phyloP scores from a whole-genome alignment of 1,140 invertebrate species.

The Drosophila sulfurigaster region DNA sequence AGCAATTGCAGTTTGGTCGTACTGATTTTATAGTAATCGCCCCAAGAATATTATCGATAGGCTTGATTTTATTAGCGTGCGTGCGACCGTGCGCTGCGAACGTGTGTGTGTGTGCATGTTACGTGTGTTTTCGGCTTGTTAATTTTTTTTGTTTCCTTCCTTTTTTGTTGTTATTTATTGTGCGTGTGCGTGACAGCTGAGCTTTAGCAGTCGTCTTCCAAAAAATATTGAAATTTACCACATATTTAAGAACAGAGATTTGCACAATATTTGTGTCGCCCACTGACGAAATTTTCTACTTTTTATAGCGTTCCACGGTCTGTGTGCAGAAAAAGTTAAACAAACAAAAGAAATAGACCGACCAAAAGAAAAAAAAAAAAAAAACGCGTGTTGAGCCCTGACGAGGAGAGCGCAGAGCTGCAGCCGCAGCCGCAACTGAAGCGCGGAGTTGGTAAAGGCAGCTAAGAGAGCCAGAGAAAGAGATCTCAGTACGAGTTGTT shows the following conservation, averaged over 20 bases:
- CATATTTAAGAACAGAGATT: conserved; percentile 11
- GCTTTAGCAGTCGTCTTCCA: conserved; percentile 1
- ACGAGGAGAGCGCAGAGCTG: neutral
- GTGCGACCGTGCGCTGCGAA: conserved; percentile 43
- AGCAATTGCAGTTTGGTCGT: neutral
- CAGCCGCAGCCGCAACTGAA: conserved; percentile 31
- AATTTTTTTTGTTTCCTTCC: conserved; percentile 50
- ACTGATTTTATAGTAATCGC: neutral
- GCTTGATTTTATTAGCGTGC: conserved; percentile 47
- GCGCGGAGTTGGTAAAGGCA: conserved; percentile 21
- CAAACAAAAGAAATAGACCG: conserved; percentile 49
- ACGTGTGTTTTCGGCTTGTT: conserved; percentile 55
- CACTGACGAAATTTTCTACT: conserved; percentile 12
- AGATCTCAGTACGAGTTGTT: conserved; percentile 26
- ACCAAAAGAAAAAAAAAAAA: conserved; percentile 11
- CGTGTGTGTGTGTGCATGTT: conserved; percentile 39
- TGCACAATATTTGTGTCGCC: neutral
- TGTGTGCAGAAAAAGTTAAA: conserved; percentile 45
- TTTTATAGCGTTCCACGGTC: conserved; percentile 6
- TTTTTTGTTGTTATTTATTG: conserved; percentile 53
- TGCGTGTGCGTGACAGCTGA: conserved; percentile 45
- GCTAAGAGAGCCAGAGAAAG: conserved; percentile 5
- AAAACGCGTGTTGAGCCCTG: conserved; percentile 38
- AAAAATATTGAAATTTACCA: conserved; percentile 9
- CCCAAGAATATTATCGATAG: conserved; percentile 32